Percentiles rank a stretch among this genome's conserved stretches.
These are phyloP conservation scores for Drosophila leonis DNA, from an alignment of 2,888 invertebrate species.

Conservation along the genomic window DNA sequence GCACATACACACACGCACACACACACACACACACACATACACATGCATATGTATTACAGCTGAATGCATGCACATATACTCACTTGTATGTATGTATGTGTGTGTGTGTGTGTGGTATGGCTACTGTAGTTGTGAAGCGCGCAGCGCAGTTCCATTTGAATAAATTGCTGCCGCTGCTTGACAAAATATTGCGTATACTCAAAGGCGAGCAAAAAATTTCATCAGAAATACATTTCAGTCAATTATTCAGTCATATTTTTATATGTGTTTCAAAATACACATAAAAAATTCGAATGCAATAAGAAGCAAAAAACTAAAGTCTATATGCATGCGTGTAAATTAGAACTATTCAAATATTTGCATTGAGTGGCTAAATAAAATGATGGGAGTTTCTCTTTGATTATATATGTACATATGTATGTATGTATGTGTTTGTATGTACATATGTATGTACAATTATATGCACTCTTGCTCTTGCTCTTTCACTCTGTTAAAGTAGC, in stretches of 20 bases:
- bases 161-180: slow-evolving; percentile 57
- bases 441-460: neutral
- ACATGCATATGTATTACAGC: slow-evolving; percentile 4
- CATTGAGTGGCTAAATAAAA: slow-evolving; percentile 3
- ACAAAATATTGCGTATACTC: slow-evolving; percentile 54
- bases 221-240: slow-evolving; percentile 16
- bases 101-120: neutral
- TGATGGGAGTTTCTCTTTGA: slow-evolving; percentile 2
- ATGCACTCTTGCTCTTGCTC: neutral
- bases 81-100: neutral
- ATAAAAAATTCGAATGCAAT: neutral
- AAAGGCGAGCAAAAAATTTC: slow-evolving; percentile 45
- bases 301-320: slow-evolving; percentile 2
- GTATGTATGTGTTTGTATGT: neutral
- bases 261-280: neutral
- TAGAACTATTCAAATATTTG: slow-evolving; percentile 16
- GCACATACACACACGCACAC: neutral
- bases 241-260: slow-evolving; percentile 13
- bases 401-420: neutral
- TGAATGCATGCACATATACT: slow-evolving; percentile 5
- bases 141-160: slow-evolving; percentile 26
- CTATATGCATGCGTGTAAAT: slow-evolving; percentile 9
- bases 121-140: slow-evolving; percentile 11
- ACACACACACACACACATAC: too few species aligned
- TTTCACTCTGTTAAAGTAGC: neutral